These are phyloP conservation scores for Cotesia glomerata DNA, from an alignment of 1,140 invertebrate species.

Conservation along the genomic window DNA sequence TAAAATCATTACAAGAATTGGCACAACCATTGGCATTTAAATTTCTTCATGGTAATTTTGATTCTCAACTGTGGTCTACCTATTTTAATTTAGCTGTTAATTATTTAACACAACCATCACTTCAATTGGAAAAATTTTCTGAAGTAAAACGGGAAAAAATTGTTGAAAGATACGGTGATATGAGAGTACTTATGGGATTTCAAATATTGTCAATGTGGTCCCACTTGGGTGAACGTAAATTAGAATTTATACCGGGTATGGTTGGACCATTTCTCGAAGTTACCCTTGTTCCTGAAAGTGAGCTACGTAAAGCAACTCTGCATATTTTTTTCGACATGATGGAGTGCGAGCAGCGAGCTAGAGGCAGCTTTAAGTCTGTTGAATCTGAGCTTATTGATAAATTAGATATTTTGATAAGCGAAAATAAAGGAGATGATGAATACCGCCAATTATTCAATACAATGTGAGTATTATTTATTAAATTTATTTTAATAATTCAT, in stretches of 20 bases:
- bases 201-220: constrained; percentile 96
- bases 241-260: constrained; percentile 90
- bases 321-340: constrained; percentile 98
- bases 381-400: constrained; percentile 94
- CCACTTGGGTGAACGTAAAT: constrained; percentile 81
- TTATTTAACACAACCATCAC: constrained; percentile 85
- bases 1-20: constrained; percentile 85
- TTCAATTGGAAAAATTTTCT: constrained; percentile 87
- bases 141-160: constrained; percentile 80
- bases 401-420: constrained; percentile 87
- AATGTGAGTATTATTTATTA: constrained; percentile 78
- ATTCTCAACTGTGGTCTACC: constrained; percentile 82
- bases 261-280: constrained; percentile 95
- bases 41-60: constrained; percentile 74
- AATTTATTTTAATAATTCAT: constrained; percentile 18
- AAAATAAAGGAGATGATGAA: constrained; percentile 93
- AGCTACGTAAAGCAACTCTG: constrained; percentile 87
- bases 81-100: constrained; percentile 89
- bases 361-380: constrained; percentile 86
- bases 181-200: constrained; percentile 91
- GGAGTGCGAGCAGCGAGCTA: constrained; percentile 85
- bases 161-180: constrained; percentile 84
- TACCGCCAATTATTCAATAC: constrained; percentile 90
- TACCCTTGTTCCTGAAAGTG: constrained; percentile 86
- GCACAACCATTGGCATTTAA: constrained; percentile 84